These are phyloP conservation scores for Huso huso DNA, from an alignment of 2,797 vertebrate genomes.

Conservation along the genomic window DNA sequence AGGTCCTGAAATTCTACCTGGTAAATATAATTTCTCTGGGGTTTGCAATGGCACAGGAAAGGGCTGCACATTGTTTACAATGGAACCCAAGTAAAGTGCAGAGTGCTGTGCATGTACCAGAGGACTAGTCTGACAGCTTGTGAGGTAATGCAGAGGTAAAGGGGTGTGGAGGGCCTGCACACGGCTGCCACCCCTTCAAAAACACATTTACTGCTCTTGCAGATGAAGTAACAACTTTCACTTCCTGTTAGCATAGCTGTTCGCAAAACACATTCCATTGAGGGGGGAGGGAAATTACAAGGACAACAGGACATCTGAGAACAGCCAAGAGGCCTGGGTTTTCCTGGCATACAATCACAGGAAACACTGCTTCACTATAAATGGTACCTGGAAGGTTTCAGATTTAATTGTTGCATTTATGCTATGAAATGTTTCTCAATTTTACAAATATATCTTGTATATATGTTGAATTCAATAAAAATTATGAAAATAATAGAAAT, in stretches of 20 bases:
- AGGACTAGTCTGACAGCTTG: constrained; percentile 25
- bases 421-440: constrained; percentile 25
- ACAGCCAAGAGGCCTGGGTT: constrained; percentile 44
- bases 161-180: background rate
- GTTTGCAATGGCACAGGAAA: background rate
- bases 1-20: constrained; percentile 28
- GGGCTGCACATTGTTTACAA: constrained; percentile 3
- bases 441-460: too few relatives aligned
- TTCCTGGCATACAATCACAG: constrained; percentile 81
- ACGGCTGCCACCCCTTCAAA: constrained; percentile 9
- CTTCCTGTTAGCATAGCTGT: constrained; percentile 34
- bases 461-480: too few relatives aligned
- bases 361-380: constrained; percentile 66
- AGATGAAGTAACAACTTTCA: constrained; percentile 18
- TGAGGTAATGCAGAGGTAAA: constrained; percentile 32
- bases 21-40: constrained; percentile 1
- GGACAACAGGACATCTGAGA: constrained; percentile 39
- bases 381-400: constrained; percentile 48
- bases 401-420: constrained; percentile 35
- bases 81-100: constrained; percentile 23
- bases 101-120: constrained; percentile 33
- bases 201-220: constrained; percentile 11
- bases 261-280: constrained; percentile 29
- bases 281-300: constrained; percentile 32
- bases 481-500: too few relatives aligned